Base-by-base conservation (phyloP, 2,113 vertebrate species). In the Circaetus cinerascens region DNA sequence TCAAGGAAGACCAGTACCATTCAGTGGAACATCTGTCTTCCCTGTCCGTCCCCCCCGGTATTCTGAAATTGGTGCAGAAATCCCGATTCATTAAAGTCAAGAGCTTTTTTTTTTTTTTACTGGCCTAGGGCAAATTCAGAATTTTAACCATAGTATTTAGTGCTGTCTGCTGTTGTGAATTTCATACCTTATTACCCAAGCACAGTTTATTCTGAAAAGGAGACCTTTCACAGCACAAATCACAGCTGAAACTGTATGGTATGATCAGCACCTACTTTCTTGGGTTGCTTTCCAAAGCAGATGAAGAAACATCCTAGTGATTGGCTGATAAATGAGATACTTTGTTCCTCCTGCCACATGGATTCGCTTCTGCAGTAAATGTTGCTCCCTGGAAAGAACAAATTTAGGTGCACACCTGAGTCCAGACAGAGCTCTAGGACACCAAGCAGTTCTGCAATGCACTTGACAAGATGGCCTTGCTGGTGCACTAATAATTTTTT, bases 141-240 rank as follows among this genome's bases (percentile, higher is more conserved):
- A 53, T 69, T 86, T 90, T 71, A 64, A n/a, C 9, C 27, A 41
- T 8, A 41, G 9, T 34, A 57, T 38, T 84, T 68, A 81, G 13
- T 34, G 36, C 9, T 0, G 0, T 51, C 16, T 55, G 48, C 30
- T 27, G 10, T 38, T 90, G 34, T 0, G 1, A 67, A 11, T 40
- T 75, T 82, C 51, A 64, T 43, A 19, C 25, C 15, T 73, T 66
- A 55, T 19, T 85, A n/a, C 30, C 9, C 23, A 60, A 40, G 23
- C 14, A 66, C 4, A 5, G 10, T 55, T 88, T 60, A 78, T 78
- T 48, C 36, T 91, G 45, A 71, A 87, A 81, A 74, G 7, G 5
- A 81, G 11, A 57, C 13, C 11, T 87, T 88, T 69, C 51, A 51
- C 22, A 45, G 36, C 27, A 87, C 11, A 85, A 60, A 78, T 85